Evolutionary conservation across 2,113 vertebrate genomes (phyloP), one percentile per base, ranked within the genome.

Genomic region (Triplophysa tibetana): DNA sequence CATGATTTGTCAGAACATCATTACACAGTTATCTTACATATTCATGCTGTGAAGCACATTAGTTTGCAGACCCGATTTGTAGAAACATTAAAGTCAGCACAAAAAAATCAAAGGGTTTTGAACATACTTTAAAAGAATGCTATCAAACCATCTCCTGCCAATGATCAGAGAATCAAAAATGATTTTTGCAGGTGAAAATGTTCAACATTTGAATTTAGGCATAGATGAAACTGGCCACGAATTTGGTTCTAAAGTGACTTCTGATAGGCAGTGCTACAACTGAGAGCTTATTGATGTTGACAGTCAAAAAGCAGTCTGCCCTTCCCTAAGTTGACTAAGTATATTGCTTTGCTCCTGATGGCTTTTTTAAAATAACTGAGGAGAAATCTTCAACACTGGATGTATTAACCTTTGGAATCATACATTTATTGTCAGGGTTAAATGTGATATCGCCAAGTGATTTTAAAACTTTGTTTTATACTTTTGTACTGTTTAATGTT

Each of bases 21-120:
- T 60, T 76, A 78, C 67, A 16, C 16, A n/a, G 19, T 58, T n/a
- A 21, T 21, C 2, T 21, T 61, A 68, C 70, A 52, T 70, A 69
- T 68, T 81, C 82, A 79, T 86, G 82, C 81, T 85, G 43, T 63
- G 23, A 85, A 64, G 61, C 74, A 56, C 58, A 82, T 86, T 84
- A 68, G 81, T 77, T 75, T 85, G 54, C 65, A 7, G 45, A 70
- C 77, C 65, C 63, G 9, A n/a, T 73, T 69, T 70, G 66, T 62
- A 63, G 26, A 81, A 56, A 81, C 60, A 73, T 67, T 23, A 75
- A 74, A 72, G 29, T 63, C 33, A 50, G 54, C 54, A 77, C 72
- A 58, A 60, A 29, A 17, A 69, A 70, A 78, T 74, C 78, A 64
- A 79, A 69, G 68, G 70, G 43, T 64, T 70, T 77, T 73, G 54